Evolutionary conservation across 2,113 vertebrate genomes (phyloP), one percentile per base, ranked within the genome.

Genomic region (Callipepla squamata): DNA sequence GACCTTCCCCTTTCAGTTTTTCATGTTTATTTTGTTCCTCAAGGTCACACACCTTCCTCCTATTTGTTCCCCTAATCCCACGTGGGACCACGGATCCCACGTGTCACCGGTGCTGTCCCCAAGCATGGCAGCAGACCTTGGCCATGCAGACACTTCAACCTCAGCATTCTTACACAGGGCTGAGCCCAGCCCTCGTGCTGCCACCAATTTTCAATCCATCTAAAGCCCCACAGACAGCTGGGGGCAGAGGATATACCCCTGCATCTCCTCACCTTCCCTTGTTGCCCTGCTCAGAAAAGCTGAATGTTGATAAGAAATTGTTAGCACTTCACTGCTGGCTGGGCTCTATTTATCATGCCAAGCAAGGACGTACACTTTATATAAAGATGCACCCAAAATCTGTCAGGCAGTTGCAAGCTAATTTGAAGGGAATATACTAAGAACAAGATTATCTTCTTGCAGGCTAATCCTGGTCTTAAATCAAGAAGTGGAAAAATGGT

Each of bases 301-400:
- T 10, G 18, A 69, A n/a, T 0, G 0, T 44, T 38, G 34, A 22
- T 26, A 72, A 62, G 6, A 14, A 28, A 11, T 0, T 11, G 8
- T 21, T 55, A 28, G 8, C 11, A 42, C 66, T 58, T 87, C 72
- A n/a, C 23, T 2, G 3, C 6, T 1, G 0, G 21, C 6, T 12
- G 61, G 77, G 38, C 15, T 78, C 75, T 12, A 17, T 75, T 32
- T 38, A 34, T 53, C 20, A 45, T 3, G 18, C 63, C 59, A 73
- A 79, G 74, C 62, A 53, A 68, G 58, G 74, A 51, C 16, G 11
- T 11, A 8, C 2, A 28, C 12, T 61, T 50, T 19, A 51, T 36
- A 14, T 23, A 78, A 65, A 1, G 36, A 89, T 7, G 19, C 80
- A 77, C 36, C 44, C 70, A 69, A 65, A 92, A 84, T 32, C 40